Evolutionary conservation across 2,888 invertebrate species (phyloP).

Genomic region (Selenia dentaria): DNA sequence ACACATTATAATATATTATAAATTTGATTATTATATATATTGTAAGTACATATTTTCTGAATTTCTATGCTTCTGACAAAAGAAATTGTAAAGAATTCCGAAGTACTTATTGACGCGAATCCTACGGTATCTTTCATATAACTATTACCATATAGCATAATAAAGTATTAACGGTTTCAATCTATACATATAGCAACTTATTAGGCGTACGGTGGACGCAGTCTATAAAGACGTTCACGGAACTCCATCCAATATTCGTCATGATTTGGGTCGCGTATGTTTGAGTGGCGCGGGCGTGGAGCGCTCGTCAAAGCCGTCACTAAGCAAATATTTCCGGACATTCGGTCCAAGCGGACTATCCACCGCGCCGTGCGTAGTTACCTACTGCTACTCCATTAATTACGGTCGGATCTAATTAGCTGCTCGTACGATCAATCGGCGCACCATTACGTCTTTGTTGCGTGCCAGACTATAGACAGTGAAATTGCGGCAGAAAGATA

Average conservation of each 20-base stretch:
- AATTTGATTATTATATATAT: too few species aligned
- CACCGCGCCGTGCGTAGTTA: not conserved
- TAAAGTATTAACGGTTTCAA: too few species aligned
- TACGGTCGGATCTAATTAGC: constrained; percentile 55
- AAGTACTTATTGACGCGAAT: too few species aligned
- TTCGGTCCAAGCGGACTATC: constrained; percentile 31
- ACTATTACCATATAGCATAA: too few species aligned
- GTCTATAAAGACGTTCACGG: constrained; percentile 10
- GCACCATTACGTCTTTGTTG: constrained; percentile 20
- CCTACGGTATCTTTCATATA: too few species aligned
- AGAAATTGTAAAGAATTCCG: too few species aligned
- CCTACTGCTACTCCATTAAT: constrained; percentile 30
- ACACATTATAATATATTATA: too few species aligned
- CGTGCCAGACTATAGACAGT: too few species aligned
- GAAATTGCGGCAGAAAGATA: too few species aligned
- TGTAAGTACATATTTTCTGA: too few species aligned
- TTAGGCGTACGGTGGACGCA: not conserved
- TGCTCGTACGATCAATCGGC: constrained; percentile 41
- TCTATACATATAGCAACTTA: too few species aligned
- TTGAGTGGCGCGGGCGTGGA: constrained; percentile 34
- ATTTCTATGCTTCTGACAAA: too few species aligned
- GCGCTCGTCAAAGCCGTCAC: constrained; percentile 50
- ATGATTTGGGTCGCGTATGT: constrained; percentile 42
- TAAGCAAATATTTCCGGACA: constrained; percentile 56
- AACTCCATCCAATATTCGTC: constrained; percentile 33